These are phyloP conservation scores for Anas bernieri DNA, from an alignment of 2,797 vertebrate genomes.

Conservation along the genomic window DNA sequence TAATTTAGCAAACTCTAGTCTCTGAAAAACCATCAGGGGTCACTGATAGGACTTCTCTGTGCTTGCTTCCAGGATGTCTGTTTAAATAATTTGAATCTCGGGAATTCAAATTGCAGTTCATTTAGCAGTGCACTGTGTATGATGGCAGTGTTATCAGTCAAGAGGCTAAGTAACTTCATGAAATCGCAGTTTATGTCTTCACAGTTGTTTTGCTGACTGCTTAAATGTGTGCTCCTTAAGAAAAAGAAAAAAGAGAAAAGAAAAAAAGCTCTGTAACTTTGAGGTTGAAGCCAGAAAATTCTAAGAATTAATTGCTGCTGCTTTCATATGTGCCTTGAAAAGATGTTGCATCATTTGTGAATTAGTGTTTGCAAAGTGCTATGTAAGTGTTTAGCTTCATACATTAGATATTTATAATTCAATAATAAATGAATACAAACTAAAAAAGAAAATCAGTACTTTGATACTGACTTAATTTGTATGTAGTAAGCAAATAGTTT, in stretches of 20 bases:
- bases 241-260: neutral
- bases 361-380: conserved; percentile 1
- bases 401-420: neutral
- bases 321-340: conserved; percentile 2
- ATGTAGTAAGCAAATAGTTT: neutral
- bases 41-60: neutral
- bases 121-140: neutral
- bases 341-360: neutral
- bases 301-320: conserved; percentile 5
- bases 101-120: neutral
- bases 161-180: neutral
- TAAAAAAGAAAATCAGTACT: neutral
- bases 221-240: neutral
- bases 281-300: neutral
- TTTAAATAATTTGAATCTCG: neutral
- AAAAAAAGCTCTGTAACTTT: neutral
- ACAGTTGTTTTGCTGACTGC: neutral
- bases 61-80: conserved; percentile 19
- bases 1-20: neutral
- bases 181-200: neutral
- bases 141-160: neutral
- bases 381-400: neutral
- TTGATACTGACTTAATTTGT: conserved; percentile 1
- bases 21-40: neutral
- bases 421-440: conserved; percentile 1